Percentiles rank a stretch among this genome's conserved stretches.
These are phyloP conservation scores for Taxidea taxus DNA, from an alignment of 2,113 vertebrate species.

Conservation along the genomic window DNA sequence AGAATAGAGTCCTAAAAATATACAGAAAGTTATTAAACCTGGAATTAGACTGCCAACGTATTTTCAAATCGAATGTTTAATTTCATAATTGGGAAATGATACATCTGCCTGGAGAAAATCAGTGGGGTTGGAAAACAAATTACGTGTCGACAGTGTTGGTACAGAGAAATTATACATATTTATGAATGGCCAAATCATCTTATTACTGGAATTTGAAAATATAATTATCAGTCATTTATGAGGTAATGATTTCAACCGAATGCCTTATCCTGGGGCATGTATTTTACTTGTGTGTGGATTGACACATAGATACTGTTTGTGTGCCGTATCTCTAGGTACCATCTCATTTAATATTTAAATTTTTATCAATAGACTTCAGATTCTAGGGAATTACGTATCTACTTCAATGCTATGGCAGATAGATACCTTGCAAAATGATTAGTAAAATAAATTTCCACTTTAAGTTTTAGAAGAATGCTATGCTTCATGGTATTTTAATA, in stretches of 20 bases:
- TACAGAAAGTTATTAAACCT: conserved; percentile 70
- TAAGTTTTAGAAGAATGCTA: not conserved
- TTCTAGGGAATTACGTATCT: not conserved
- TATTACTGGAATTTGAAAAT: conserved; percentile 65
- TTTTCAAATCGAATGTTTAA: conserved; percentile 70
- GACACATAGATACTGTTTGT: not conserved
- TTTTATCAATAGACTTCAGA: conserved; percentile 20
- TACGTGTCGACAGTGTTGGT: conserved; percentile 55
- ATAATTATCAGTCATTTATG: conserved; percentile 66
- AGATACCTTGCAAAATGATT: not conserved
- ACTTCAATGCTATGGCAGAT: not conserved
- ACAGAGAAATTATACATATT: conserved; percentile 68
- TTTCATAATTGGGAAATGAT: conserved; percentile 75
- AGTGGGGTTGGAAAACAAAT: conserved; percentile 72
- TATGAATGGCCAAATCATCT: conserved; percentile 70
- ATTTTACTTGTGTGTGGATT: conserved; percentile 19
- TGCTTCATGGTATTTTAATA: not conserved
- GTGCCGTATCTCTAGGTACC: not conserved
- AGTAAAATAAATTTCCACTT: not conserved
- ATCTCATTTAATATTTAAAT: conserved; percentile 8
- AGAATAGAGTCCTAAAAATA: conserved; percentile 49
- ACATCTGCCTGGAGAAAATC: conserved; percentile 70
- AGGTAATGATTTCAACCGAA: conserved; percentile 31
- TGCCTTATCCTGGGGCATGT: not conserved
- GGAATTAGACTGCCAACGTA: conserved; percentile 67